phyloP scores from a whole-genome alignment of 2,797 vertebrate genomes.

The Melanotaenia maccullochi region DNA sequence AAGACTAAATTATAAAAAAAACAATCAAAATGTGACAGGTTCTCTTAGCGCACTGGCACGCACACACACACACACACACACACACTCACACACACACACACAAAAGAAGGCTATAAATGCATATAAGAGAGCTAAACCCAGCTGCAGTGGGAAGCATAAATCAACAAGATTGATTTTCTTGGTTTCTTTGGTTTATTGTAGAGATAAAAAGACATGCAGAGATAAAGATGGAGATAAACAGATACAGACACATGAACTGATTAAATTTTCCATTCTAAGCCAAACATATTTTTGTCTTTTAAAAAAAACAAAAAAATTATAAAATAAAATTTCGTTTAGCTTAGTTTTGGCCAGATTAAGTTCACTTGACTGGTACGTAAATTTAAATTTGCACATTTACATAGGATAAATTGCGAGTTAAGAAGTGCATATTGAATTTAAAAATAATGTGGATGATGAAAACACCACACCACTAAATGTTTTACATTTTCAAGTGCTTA shows the following conservation, averaged over 20 bases:
- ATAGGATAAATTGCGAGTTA: too few relatives aligned
- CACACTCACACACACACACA: slow-evolving; percentile 13
- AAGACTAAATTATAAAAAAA: slow-evolving; percentile 39
- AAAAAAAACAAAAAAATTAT: not conserved
- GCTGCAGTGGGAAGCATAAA: slow-evolving; percentile 52
- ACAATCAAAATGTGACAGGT: slow-evolving; percentile 50
- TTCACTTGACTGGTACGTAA: too few relatives aligned
- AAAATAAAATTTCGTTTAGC: not conserved
- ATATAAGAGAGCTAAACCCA: slow-evolving; percentile 35
- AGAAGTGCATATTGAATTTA: too few relatives aligned
- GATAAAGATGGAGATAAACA: slow-evolving; percentile 28
- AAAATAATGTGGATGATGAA: not conserved
- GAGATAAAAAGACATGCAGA: slow-evolving; percentile 40
- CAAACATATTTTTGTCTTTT: slow-evolving; percentile 8
- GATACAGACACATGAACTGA: slow-evolving; percentile 31
- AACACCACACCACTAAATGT: not conserved
- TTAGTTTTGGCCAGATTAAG: too few relatives aligned
- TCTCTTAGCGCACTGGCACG: slow-evolving; percentile 3
- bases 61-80: slow-evolving; percentile 11
- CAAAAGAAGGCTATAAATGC: slow-evolving; percentile 36
- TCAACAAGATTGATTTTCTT: slow-evolving; percentile 55
- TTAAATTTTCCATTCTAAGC: slow-evolving; percentile 30
- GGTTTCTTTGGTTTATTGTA: slow-evolving; percentile 47
- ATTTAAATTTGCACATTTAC: too few relatives aligned
- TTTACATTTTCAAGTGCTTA: not conserved